phyloP scores from a whole-genome alignment of 2,888 invertebrate genomes.

The Tachina fera region DNA sequence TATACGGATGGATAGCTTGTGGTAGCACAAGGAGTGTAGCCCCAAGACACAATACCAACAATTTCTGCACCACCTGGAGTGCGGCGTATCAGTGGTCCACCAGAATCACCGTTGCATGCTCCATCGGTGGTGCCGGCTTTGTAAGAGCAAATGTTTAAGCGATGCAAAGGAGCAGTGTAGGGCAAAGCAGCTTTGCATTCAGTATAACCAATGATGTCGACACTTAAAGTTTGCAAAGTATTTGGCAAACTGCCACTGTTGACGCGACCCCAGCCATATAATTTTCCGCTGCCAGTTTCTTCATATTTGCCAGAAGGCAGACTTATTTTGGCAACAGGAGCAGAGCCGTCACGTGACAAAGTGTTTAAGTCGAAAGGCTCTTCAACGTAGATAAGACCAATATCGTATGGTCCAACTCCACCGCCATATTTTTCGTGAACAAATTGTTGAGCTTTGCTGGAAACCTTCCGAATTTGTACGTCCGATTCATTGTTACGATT shows the following conservation, averaged over 20 bases:
- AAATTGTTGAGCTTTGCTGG: constrained; percentile 68
- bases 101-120: constrained; percentile 83
- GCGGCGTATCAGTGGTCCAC: constrained; percentile 78
- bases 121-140: constrained; percentile 79
- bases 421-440: constrained; percentile 80
- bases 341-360: constrained; percentile 73
- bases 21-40: constrained; percentile 82
- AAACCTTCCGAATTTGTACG: constrained; percentile 75
- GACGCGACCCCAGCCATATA: constrained; percentile 80
- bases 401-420: constrained; percentile 84
- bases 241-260: constrained; percentile 74
- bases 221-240: constrained; percentile 76
- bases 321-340: constrained; percentile 73
- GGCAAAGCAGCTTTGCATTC: constrained; percentile 75
- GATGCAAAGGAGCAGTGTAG: constrained; percentile 66
- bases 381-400: constrained; percentile 83
- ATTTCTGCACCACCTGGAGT: constrained; percentile 62
- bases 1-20: constrained; percentile 82
- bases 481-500: constrained; percentile 73
- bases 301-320: constrained; percentile 73
- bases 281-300: constrained; percentile 71
- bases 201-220: constrained; percentile 73
- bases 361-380: constrained; percentile 77
- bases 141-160: constrained; percentile 76
- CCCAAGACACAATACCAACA: constrained; percentile 84